A percentile compares a stretch with the other conserved stretches of the same genome.
Conservation (phyloP, 2,797 vertebrate species). For the Anolis apletophallus region DNA sequence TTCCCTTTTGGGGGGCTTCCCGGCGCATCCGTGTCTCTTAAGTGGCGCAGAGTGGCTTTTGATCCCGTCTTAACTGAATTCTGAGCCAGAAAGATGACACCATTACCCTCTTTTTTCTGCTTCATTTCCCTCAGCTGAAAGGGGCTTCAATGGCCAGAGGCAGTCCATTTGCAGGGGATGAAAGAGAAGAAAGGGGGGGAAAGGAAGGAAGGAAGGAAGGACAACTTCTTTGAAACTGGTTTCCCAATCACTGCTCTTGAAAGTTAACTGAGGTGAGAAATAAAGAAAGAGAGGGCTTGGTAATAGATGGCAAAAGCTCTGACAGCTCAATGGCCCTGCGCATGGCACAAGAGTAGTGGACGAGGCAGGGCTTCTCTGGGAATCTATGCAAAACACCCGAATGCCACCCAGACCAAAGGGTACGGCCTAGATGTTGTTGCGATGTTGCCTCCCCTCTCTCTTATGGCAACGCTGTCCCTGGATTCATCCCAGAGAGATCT, state of each 20-base stretch:
- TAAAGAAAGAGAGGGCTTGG: neutral
- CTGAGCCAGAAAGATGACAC: neutral
- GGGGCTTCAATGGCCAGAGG: constrained; percentile 34
- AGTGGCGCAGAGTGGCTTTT: neutral
- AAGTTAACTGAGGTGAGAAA: neutral
- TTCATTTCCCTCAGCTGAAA: constrained; percentile 51
- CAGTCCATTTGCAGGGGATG: constrained; percentile 35
- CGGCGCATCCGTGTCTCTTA: neutral
- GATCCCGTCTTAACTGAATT: neutral
- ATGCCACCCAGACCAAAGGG: no score
- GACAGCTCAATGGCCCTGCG: neutral
- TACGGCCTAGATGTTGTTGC: no score
- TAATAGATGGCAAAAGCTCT: neutral
- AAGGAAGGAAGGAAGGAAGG: neutral
- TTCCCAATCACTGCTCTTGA: neutral
- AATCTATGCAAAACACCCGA: no score
- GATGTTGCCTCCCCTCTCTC: no score
- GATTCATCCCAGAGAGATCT: no score
- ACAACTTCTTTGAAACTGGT: neutral
- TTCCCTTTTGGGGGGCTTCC: neutral
- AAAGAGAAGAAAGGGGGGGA: neutral
- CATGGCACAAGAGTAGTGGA: neutral
- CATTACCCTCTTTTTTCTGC: neutral
- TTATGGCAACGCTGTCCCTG: no score
- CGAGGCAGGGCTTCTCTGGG: neutral